Conservation (phyloP, 1,140 invertebrate genomes). For the Dendroctonus ponderosae region DNA sequence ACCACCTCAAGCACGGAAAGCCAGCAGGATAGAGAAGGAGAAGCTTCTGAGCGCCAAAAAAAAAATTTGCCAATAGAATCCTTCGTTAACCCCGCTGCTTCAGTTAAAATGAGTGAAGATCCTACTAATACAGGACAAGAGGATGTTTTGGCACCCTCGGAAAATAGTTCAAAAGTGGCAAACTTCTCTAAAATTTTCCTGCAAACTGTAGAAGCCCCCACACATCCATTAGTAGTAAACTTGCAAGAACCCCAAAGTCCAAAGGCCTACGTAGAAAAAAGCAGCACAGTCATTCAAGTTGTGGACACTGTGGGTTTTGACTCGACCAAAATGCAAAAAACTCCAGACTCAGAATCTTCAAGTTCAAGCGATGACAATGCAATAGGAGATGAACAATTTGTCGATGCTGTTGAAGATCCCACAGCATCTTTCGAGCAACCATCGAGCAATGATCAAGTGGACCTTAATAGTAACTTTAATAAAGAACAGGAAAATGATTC, state of each 20-base stretch:
- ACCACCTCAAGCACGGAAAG: too few relatives aligned
- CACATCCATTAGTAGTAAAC: constrained; percentile 5
- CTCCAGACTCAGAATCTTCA: constrained; percentile 18
- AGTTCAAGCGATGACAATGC: constrained; percentile 38
- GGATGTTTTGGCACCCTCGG: not conserved
- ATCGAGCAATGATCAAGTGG: too few relatives aligned
- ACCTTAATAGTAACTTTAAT: too few relatives aligned
- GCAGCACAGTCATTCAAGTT: constrained; percentile 49
- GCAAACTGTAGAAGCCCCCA: constrained; percentile 7
- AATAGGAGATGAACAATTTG: constrained; percentile 38
- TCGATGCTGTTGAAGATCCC: constrained; percentile 50
- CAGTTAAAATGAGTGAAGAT: not conserved
- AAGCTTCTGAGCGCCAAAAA: not conserved
- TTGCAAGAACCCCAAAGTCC: constrained; percentile 19
- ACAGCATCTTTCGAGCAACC: too few relatives aligned
- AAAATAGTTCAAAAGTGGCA: not conserved
- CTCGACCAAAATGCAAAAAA: constrained; percentile 25
- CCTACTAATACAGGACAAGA: not conserved
- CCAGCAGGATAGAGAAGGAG: not conserved
- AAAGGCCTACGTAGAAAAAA: constrained; percentile 48
- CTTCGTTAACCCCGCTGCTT: not conserved
- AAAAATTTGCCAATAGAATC: too few relatives aligned
- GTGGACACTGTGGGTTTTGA: constrained; percentile 31
- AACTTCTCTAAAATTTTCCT: constrained; percentile 1
- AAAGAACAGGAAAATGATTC: too few relatives aligned